Base-by-base conservation (phyloP, 2,113 vertebrate species). In the Lepisosteus oculatus region DNA sequence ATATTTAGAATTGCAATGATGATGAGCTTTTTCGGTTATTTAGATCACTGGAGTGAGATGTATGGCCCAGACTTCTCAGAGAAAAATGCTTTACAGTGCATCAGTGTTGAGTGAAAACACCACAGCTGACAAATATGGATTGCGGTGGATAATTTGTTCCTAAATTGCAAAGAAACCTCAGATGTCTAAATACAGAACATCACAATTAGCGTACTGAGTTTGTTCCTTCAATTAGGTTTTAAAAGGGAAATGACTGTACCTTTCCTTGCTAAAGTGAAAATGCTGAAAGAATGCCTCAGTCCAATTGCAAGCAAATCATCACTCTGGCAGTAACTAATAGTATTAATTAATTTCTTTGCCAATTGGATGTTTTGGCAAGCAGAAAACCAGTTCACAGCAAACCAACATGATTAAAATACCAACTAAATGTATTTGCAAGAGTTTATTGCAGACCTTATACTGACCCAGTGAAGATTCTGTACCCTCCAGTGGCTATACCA, bases 21-120 rank as follows among this genome's bases (percentile, higher is more conserved):
- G 17, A 9, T 55, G 59, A 15, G 29, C 56, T n/a, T 55, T 57
- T 29, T 43, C 66, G 41, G 45, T 59, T 17, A 62, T 72, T 61
- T 67, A 61, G 43, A 13, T 43, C 41, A 43, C 67, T 47, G 54
- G 47, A 51, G 51, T 73, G 44, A 61, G 65, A 73, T 62, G n/a
- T 51, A 61, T 72, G 65, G 57, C 7, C 65, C 67, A 56, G 67
- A 4, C 55, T 61, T 73, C n/a, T 29, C 29, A 8, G 15, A 8
- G n/a, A 43, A 61, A 55, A 67, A 29, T 29, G 29, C 29, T 29
- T 29, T 47, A 64, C n/a, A 14, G 67, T 51, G 7, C 47, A 43
- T 61, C 43, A 41, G 64, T 61, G 43, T 55, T 55, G n/a, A 15
- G 51, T 61, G 55, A 54, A 17, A 68, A 15, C 43, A 12, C 3